Evolutionary conservation across 2,797 vertebrate species (phyloP).

Genomic region (Cossypha polioptera): DNA sequence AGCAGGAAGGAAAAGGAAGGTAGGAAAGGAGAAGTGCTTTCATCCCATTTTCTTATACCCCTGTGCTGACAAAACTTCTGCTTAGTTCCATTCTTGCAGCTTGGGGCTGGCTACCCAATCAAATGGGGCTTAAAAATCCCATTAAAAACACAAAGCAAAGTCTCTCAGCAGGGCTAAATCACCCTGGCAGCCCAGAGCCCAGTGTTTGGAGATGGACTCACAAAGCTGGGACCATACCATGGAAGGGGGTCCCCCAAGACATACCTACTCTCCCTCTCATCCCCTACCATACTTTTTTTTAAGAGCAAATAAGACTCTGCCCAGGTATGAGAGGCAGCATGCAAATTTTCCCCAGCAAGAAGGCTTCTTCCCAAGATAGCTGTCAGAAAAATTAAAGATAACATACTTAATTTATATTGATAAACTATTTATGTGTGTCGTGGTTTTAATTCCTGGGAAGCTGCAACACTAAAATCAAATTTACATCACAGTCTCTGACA

Average conservation of each 20-base stretch:
- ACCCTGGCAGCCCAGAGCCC: fast-evolving
- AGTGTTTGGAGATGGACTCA: background rate
- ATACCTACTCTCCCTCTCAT: background rate
- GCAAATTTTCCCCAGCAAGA: background rate
- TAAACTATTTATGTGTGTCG: background rate
- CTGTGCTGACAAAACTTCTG: background rate
- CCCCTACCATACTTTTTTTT: background rate
- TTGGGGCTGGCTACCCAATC: background rate
- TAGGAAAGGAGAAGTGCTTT: background rate
- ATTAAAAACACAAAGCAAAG: background rate
- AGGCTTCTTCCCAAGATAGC: background rate
- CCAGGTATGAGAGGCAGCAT: background rate
- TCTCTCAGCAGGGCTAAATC: background rate
- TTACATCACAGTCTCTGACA: background rate
- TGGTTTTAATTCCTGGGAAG: background rate
- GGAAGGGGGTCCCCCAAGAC: background rate
- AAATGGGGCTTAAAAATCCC: background rate
- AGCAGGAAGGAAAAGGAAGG: background rate
- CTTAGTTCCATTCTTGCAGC: background rate
- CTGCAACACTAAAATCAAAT: background rate
- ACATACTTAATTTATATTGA: background rate
- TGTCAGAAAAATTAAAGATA: background rate
- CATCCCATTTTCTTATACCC: background rate
- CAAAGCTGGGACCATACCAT: background rate
- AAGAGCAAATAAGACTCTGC: background rate